Evolutionary conservation across 53 echinoderm and acorn worm species (phyloP).

Genomic region (Luidia sarsii): DNA sequence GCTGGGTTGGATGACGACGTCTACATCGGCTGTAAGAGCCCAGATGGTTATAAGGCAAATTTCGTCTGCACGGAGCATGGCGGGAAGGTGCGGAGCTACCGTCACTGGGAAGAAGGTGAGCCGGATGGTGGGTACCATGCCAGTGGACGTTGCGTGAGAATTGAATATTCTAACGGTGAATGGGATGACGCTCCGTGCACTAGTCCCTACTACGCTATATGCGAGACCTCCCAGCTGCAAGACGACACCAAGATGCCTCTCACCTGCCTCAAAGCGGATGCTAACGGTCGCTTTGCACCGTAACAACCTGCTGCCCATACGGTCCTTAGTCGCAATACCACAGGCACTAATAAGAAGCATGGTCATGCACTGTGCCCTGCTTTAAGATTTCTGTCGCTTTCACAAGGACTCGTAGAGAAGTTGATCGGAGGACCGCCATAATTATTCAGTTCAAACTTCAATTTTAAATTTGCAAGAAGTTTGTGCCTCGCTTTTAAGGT

Average conservation of each 20-base stretch:
- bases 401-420: too few relatives aligned
- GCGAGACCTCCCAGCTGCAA: background rate
- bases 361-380: too few relatives aligned
- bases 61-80: constrained; percentile 10
- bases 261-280: background rate
- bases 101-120: too few relatives aligned
- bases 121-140: background rate
- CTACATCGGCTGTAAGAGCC: constrained; percentile 19
- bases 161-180: background rate
- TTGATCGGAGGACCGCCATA: too few relatives aligned
- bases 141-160: background rate
- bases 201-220: background rate
- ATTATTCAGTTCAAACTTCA: too few relatives aligned
- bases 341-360: too few relatives aligned
- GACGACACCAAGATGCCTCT: background rate
- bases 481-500: too few relatives aligned
- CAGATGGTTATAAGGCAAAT: background rate
- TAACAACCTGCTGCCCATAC: too few relatives aligned
- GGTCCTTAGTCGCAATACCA: too few relatives aligned
- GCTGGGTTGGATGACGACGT: background rate
- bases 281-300: background rate
- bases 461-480: too few relatives aligned
- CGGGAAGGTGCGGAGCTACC: background rate
- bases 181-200: constrained; percentile 13
- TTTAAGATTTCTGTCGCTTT: too few relatives aligned